These are phyloP conservation scores for Pempheris klunzingeri DNA, from an alignment of 2,797 vertebrate species.

Conservation along the genomic window DNA sequence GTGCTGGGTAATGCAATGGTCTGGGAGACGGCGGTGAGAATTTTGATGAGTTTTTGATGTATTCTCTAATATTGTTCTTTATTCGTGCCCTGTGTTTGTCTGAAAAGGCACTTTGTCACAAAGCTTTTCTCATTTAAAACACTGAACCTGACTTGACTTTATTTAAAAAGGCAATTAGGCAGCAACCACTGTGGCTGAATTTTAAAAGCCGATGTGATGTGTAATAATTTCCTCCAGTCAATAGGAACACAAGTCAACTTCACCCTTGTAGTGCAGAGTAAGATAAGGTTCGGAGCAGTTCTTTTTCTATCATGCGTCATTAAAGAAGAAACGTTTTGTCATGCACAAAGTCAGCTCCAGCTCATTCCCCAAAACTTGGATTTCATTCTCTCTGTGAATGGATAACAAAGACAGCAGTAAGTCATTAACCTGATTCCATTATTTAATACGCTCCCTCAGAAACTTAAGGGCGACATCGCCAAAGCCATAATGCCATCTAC, in stretches of 20 bases:
- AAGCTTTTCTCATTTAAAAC: slow-evolving; percentile 29
- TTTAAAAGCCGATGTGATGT: slow-evolving; percentile 14
- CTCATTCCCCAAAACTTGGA: background rate
- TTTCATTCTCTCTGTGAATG: background rate
- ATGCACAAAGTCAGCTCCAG: background rate
- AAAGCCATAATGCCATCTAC: background rate
- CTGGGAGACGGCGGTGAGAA: background rate
- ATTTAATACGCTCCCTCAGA: slow-evolving; percentile 7
- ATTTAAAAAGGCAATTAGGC: slow-evolving; percentile 30
- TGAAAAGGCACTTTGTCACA: background rate
- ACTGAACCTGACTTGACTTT: slow-evolving; percentile 12
- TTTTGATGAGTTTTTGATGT: slow-evolving; percentile 10
- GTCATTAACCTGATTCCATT: background rate
- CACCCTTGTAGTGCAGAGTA: background rate
- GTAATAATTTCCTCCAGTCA: slow-evolving; percentile 13
- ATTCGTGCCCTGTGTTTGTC: background rate
- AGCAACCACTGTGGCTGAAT: slow-evolving; percentile 15
- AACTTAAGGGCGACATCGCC: background rate
- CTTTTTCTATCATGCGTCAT: background rate
- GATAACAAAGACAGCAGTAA: background rate
- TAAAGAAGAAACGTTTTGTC: background rate
- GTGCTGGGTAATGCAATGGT: slow-evolving; percentile 21
- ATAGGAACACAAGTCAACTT: background rate
- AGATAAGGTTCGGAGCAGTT: background rate
- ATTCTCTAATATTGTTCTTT: background rate